Base-by-base conservation (phyloP, 92 coral and sea anemone genomes). In the Phenganax stokvisi region DNA sequence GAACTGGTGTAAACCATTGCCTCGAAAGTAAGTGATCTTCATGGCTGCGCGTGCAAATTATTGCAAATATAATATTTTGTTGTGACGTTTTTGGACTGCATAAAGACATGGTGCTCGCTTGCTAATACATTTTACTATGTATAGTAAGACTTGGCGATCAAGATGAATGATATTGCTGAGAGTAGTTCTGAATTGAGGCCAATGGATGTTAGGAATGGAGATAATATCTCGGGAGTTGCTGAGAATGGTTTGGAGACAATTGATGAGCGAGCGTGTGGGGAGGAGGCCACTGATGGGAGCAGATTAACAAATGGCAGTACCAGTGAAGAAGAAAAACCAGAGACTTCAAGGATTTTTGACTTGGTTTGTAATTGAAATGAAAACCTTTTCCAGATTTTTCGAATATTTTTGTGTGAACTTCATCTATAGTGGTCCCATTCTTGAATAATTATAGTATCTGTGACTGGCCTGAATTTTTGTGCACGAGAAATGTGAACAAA, bases 171-270 rank as follows among this genome's bases (percentile, higher is more conserved):
- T 72, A 51, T 51, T 7, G 76, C 17, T 20, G 62, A 56, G n/a
- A 52, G 61, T 47, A 74, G 79, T 54, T 54, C 61, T 5, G 79
- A 74, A 56, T 56, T 74, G 79, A 56, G 31, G 56, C 56, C 64
- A 25, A 54, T 8, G n/a, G 60, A 74, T 74, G 79, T 20, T n/a
- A 62, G 56, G 12, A 74, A 74, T 25, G 79, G 79, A 74, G 62
- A 74, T 0, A 54, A 72, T 51, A 37, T 37, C 47, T 30, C 16
- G 10, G 76, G 37, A n/a, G 47, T 54, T 30, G 20, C 7, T 54
- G 79, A 54, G 28, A 74, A 74, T 51, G 79, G 62, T 1, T 55
- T 74, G n/a, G 79, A 53, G 60, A 27, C 79, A 0, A 74, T 53
- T n/a, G n/a, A 16, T 55, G 79, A 74, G 16, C 61, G 11, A 56